Evolutionary conservation across 1,140 invertebrate species (phyloP), one percentile per base, ranked within the genome.

Genomic region (Zaprionus ornatus): DNA sequence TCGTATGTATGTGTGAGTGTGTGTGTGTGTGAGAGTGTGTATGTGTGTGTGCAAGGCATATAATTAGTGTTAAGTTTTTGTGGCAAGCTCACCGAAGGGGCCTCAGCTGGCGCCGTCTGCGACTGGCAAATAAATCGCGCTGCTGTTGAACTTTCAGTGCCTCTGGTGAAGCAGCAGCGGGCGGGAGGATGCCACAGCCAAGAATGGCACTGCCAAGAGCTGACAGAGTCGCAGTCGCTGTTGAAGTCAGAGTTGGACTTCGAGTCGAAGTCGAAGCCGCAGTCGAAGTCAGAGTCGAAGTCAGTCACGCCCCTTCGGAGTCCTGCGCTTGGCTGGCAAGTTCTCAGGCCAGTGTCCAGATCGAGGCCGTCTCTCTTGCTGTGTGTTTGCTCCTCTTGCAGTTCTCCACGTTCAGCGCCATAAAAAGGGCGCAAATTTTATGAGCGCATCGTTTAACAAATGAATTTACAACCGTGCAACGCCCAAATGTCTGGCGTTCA

Each of bases 391-490:
- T 45, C 23, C 29, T 54, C 32, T 32, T 29, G 59, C 60, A 32
- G 60, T 63, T 50, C 42, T 50, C 32, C 21, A 25, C 52, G 32
- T 59, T 25, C n/a, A 76, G 69, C 55, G 70, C 81, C 81, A 68
- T 90, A 79, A 90, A 90, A 85, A 90, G 85, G 82, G 86, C 85
- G 85, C 86, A 91, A 90, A 87, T 92, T 92, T 91, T 92, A 92
- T 92, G 91, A 92, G 82, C 82, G 80, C 88, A 90, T 92, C 91
- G 85, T 92, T 92, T 92, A 92, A 92, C 88, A 92, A 92, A 92
- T 92, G 91, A 92, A 92, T 92, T 92, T 92, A 92, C 91, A 92
- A 91, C 91, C 88, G 83, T 91, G 91, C 83, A 92, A 92, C 91
- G 91, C 91, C 91, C 91, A 92, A 92, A 86, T 92, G 91, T 92